phyloP scores from a whole-genome alignment of 2,113 vertebrate species.

The Megalops atlanticus region DNA sequence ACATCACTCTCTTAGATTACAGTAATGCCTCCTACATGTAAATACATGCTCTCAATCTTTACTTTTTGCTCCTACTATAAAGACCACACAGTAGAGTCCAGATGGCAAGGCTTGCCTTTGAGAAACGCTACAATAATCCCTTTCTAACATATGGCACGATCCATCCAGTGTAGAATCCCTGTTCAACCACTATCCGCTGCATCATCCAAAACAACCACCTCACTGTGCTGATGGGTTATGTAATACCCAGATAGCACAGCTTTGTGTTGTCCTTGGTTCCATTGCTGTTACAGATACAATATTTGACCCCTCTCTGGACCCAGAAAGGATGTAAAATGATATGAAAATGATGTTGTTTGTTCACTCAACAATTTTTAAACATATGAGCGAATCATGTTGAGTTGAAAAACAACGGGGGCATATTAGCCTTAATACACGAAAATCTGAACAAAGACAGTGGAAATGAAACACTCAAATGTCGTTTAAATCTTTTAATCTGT shows the following conservation, averaged over 20 bases:
- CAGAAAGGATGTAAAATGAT: neutral
- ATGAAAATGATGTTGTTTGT: too few relatives aligned
- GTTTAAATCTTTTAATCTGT: too few relatives aligned
- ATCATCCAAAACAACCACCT: neutral
- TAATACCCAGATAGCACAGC: neutral
- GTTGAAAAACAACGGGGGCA: too few relatives aligned
- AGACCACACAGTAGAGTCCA: neutral
- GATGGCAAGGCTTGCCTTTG: neutral
- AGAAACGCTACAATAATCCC: constrained; percentile 8
- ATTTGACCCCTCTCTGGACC: neutral
- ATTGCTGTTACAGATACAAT: neutral
- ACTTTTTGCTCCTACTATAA: neutral
- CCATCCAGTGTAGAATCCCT: neutral
- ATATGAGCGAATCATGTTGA: too few relatives aligned
- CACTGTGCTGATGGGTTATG: neutral
- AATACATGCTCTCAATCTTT: neutral
- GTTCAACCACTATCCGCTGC: neutral
- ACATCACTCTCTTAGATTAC: neutral
- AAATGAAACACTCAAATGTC: too few relatives aligned
- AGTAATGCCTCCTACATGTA: neutral
- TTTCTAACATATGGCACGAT: neutral
- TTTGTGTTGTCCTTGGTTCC: neutral
- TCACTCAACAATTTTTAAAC: too few relatives aligned
- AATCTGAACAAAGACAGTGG: too few relatives aligned
- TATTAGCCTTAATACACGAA: too few relatives aligned